Percentiles rank a stretch among this genome's conserved stretches.
Evolutionary conservation across 2,113 vertebrate genomes (phyloP).

Genomic region (Ibidorhyncha struthersii): DNA sequence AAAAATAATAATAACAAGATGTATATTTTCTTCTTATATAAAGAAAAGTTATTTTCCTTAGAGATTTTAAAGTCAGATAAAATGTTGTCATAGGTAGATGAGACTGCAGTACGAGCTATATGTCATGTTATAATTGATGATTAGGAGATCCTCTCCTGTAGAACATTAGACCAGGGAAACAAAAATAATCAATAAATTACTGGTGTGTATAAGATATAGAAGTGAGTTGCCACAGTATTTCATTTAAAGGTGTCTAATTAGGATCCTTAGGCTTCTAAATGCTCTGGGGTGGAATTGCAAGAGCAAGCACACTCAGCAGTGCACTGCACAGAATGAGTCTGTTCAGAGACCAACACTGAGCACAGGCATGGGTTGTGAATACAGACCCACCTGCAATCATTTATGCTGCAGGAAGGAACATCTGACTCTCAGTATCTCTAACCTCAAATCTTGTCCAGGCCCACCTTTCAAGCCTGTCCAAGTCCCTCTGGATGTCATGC

Average conservation of each 20-base stretch:
- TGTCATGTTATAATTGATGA: not conserved
- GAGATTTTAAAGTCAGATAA: not conserved
- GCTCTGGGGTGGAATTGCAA: not conserved
- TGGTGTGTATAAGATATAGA: not conserved
- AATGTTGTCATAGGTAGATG: not conserved
- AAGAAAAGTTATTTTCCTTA: not conserved
- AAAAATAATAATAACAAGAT: not conserved
- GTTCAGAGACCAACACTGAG: too few species aligned
- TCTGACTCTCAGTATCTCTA: not conserved
- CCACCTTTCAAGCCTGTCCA: too few species aligned
- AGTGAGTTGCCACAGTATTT: not conserved
- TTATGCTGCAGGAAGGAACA: not conserved
- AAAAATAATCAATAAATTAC: not conserved
- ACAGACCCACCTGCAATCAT: not conserved
- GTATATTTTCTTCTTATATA: not conserved
- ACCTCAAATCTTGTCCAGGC: not conserved
- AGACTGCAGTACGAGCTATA: not conserved
- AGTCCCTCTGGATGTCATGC: too few species aligned
- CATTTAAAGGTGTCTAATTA: not conserved
- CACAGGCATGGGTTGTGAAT: not conserved
- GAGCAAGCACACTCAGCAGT: not conserved
- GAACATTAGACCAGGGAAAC: not conserved
- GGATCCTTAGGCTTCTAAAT: not conserved
- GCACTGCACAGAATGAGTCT: too few species aligned
- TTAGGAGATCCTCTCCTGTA: not conserved